Evolutionary conservation across 2,797 vertebrate species (phyloP).

Genomic region (Sebastes minor): DNA sequence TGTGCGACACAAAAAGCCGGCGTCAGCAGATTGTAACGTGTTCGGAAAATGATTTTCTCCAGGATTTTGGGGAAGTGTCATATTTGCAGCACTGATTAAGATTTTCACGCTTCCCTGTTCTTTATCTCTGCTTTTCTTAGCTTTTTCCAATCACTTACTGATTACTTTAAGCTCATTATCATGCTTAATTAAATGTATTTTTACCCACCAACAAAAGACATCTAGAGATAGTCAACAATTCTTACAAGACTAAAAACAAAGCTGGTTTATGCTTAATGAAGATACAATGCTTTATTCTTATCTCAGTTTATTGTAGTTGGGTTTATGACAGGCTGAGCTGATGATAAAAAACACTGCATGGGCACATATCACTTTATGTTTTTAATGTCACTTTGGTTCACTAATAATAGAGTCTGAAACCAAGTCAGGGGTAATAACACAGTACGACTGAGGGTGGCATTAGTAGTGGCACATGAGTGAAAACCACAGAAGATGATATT

Average conservation of each 20-base stretch:
- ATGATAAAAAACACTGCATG: not conserved
- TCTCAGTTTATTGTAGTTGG: not conserved
- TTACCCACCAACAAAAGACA: not conserved
- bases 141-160: slow-evolving; percentile 7
- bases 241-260: not conserved
- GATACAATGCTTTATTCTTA: not conserved
- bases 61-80: not conserved
- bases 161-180: slow-evolving; percentile 34
- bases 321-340: not conserved
- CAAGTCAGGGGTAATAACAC: not conserved
- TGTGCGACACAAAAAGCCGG: not conserved
- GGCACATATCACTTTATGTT: not conserved
- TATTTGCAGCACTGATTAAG: slow-evolving; percentile 1
- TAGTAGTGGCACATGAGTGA: not conserved
- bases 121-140: slow-evolving; percentile 16
- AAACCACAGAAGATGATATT: slow-evolving; percentile 1
- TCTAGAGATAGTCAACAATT: not conserved
- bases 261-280: not conserved
- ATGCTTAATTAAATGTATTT: slow-evolving; percentile 29
- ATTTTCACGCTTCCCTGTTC: slow-evolving; percentile 4
- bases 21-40: not conserved
- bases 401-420: not conserved
- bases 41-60: not conserved
- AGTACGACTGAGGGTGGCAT: not conserved
- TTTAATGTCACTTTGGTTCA: not conserved